phyloP scores from a whole-genome alignment of 2,888 invertebrate genomes.

The Dicyrtomina minuta region DNA sequence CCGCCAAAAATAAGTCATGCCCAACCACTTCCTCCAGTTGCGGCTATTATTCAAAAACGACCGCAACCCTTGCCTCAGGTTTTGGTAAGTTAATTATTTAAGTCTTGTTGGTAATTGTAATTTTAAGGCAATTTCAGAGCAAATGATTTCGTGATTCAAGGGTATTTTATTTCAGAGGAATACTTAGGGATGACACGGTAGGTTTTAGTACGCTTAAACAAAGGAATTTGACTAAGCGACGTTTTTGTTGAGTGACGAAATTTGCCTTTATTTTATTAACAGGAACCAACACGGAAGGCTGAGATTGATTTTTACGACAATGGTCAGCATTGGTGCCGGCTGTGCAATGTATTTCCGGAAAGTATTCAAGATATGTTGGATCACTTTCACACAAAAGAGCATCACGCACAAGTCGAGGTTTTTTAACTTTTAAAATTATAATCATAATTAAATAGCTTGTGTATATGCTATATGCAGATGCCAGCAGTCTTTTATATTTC shows the following conservation, averaged over 20 bases:
- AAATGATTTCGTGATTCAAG: too few species aligned
- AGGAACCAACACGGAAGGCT: not conserved
- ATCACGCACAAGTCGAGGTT: constrained; percentile 64
- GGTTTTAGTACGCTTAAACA: too few species aligned
- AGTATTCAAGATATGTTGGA: constrained; percentile 82
- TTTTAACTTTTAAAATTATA: not conserved
- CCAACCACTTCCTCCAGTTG: not conserved
- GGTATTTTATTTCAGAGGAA: not conserved
- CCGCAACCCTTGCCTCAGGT: not conserved
- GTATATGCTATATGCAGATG: too few species aligned
- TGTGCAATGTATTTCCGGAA: constrained; percentile 81
- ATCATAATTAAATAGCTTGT: too few species aligned
- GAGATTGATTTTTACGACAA: constrained; percentile 67
- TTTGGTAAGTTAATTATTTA: not conserved
- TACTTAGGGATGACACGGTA: not conserved
- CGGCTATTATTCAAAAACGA: not conserved
- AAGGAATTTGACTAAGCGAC: too few species aligned
- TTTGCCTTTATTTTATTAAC: too few species aligned
- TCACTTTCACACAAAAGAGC: constrained; percentile 77
- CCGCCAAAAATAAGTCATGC: constrained; percentile 29
- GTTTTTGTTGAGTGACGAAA: too few species aligned
- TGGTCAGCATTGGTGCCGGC: constrained; percentile 86
- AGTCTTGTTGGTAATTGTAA: not conserved
- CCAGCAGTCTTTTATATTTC: too few species aligned
- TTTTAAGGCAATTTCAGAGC: too few species aligned